Percentiles rank a stretch among this genome's conserved stretches.
Evolutionary conservation across 2,113 vertebrate species (phyloP).

Genomic region (Tragulus kanchil): DNA sequence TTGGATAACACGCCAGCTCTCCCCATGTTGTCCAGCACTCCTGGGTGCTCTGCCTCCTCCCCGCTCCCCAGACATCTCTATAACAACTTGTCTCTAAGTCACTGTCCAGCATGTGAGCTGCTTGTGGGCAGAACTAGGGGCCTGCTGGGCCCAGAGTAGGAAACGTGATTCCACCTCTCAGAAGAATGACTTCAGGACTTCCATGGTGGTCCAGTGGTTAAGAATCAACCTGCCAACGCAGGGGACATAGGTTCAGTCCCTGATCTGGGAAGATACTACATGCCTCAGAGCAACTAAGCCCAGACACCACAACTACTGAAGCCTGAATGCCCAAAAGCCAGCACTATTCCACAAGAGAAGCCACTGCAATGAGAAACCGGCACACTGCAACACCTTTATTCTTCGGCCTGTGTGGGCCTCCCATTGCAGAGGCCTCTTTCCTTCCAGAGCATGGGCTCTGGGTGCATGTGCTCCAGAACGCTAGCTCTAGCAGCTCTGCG

Average conservation of each 20-base stretch:
- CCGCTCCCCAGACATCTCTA: background rate
- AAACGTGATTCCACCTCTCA: background rate
- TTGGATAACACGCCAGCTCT: conserved; percentile 40
- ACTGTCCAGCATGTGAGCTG: background rate
- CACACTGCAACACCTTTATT: background rate
- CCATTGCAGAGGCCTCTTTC: too few relatives aligned
- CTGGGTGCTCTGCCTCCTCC: background rate
- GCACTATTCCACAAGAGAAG: background rate
- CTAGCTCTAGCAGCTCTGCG: too few relatives aligned
- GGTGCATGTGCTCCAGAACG: too few relatives aligned
- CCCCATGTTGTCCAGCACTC: rapidly evolving
- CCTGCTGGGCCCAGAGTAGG: background rate
- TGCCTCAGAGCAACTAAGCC: background rate
- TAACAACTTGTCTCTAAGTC: background rate
- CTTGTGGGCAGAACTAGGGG: background rate
- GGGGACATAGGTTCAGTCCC: background rate
- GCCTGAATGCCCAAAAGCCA: rapidly evolving
- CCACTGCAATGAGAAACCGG: background rate
- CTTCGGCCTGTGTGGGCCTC: too few relatives aligned
- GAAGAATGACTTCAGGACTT: background rate
- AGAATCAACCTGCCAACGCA: background rate
- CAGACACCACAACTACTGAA: rapidly evolving
- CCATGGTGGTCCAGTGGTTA: background rate
- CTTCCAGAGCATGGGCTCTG: too few relatives aligned
- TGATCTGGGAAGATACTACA: background rate